phyloP scores from a whole-genome alignment of 2,888 invertebrate species.

The Microdon myrmicae region DNA sequence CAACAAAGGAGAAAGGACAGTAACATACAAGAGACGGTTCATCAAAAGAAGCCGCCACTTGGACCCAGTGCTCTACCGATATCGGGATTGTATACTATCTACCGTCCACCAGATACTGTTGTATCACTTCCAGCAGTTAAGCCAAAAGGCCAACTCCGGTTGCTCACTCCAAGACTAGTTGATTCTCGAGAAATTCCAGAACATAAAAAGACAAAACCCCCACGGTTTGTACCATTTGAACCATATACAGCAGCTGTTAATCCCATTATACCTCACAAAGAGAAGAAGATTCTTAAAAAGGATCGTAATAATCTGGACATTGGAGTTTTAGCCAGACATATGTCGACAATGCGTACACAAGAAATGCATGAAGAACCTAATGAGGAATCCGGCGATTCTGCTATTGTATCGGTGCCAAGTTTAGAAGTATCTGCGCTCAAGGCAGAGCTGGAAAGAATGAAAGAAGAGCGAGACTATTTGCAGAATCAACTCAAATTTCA shows the following conservation, averaged over 20 bases:
- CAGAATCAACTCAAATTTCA: conserved; percentile 88
- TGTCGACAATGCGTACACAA: conserved; percentile 75
- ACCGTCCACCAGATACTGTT: conserved; percentile 57
- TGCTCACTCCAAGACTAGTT: conserved; percentile 73
- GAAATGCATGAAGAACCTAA: conserved; percentile 69
- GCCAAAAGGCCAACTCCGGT: conserved; percentile 71
- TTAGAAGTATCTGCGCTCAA: conserved; percentile 53
- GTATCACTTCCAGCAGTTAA: conserved; percentile 66
- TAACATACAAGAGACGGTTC: conserved; percentile 55
- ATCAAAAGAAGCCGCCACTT: conserved; percentile 50
- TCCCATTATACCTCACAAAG: conserved; percentile 74
- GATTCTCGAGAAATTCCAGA: conserved; percentile 59
- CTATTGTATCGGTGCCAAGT: conserved; percentile 1
- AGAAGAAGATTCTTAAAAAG: conserved; percentile 48
- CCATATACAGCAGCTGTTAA: conserved; percentile 88
- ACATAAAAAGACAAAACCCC: conserved; percentile 69
- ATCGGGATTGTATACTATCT: conserved; percentile 61
- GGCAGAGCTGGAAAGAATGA: conserved; percentile 66
- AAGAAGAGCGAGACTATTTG: conserved; percentile 76
- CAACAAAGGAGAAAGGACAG: conserved; percentile 57
- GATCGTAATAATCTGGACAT: conserved; percentile 73
- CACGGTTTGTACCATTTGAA: conserved; percentile 89
- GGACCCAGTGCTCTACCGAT: conserved; percentile 45
- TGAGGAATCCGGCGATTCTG: conserved; percentile 46
- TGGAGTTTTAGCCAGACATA: conserved; percentile 75